phyloP scores from a whole-genome alignment of 2,888 invertebrate genomes.

The Drosophila bunnanda region DNA sequence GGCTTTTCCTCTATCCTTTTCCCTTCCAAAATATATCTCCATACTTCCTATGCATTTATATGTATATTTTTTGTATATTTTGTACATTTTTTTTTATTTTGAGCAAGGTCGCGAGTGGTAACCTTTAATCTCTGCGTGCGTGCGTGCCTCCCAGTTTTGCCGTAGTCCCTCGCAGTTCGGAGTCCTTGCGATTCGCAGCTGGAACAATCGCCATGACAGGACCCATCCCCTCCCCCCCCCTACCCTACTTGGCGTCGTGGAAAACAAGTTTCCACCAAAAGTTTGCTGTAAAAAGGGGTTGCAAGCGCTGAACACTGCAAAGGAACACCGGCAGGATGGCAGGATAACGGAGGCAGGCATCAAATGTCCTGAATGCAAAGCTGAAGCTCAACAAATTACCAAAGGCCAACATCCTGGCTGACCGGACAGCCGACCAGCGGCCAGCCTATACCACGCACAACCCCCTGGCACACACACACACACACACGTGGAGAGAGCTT shows the following conservation, averaged over 20 bases:
- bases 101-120: constrained; percentile 76
- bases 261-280: constrained; percentile 39
- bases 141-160: constrained; percentile 55
- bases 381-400: constrained; percentile 78
- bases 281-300: constrained; percentile 53
- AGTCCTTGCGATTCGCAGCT: constrained; percentile 51
- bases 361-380: constrained; percentile 43
- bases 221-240: constrained; percentile 17
- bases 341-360: constrained; percentile 24
- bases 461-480: constrained; percentile 6
- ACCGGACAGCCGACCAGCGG: constrained; percentile 71
- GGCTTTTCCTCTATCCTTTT: constrained; percentile 33
- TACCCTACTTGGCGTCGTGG: background rate
- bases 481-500: background rate
- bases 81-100: constrained; percentile 22
- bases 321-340: constrained; percentile 1
- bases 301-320: constrained; percentile 32
- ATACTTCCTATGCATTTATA: background rate
- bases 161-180: background rate
- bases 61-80: constrained; percentile 9
- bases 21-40: background rate
- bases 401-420: constrained; percentile 73
- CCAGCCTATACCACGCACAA: constrained; percentile 33
- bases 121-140: constrained; percentile 73
- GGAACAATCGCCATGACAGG: constrained; percentile 62